phyloP scores from a whole-genome alignment of 2,113 vertebrate genomes.

The Pseudorectes ferrugineus region DNA sequence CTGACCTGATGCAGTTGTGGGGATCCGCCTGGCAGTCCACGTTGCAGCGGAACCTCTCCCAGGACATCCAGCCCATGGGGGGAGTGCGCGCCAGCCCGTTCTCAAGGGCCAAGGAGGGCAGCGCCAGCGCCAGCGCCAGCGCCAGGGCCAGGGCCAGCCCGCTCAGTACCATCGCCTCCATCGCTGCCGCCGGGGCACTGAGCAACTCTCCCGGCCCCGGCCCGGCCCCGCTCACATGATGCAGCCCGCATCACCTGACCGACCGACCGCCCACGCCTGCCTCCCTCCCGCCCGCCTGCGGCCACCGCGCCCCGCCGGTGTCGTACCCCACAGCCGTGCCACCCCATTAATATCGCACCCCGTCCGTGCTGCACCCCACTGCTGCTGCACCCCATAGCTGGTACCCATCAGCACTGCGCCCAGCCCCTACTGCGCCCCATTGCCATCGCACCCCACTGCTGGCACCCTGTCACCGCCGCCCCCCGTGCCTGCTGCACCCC shows the following conservation, averaged over 20 bases:
- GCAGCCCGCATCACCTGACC: background rate
- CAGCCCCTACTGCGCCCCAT: too few relatives aligned
- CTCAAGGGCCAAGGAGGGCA: constrained; percentile 71
- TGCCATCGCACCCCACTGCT: too few relatives aligned
- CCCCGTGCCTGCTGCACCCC: too few relatives aligned
- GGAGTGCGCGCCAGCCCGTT: constrained; percentile 87
- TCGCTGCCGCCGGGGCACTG: fast-evolving
- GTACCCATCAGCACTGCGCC: too few relatives aligned
- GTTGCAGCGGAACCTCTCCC: constrained; percentile 92
- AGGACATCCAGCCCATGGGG: constrained; percentile 95
- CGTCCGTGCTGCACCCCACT: too few relatives aligned
- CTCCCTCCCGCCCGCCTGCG: background rate
- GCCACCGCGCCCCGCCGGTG: background rate
- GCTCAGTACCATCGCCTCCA: fast-evolving
- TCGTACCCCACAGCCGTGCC: too few relatives aligned
- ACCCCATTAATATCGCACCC: too few relatives aligned
- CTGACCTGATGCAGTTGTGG: constrained; percentile 88
- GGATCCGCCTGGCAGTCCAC: constrained; percentile 82
- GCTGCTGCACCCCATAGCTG: too few relatives aligned
- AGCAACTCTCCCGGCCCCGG: fast-evolving
- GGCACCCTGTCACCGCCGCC: too few relatives aligned
- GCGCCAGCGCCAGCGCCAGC: background rate
- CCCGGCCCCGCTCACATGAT: background rate
- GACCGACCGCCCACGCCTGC: background rate
- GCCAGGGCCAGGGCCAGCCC: background rate